phyloP scores from a whole-genome alignment of 92 coral and sea anemone species.

The Porites lobata region DNA sequence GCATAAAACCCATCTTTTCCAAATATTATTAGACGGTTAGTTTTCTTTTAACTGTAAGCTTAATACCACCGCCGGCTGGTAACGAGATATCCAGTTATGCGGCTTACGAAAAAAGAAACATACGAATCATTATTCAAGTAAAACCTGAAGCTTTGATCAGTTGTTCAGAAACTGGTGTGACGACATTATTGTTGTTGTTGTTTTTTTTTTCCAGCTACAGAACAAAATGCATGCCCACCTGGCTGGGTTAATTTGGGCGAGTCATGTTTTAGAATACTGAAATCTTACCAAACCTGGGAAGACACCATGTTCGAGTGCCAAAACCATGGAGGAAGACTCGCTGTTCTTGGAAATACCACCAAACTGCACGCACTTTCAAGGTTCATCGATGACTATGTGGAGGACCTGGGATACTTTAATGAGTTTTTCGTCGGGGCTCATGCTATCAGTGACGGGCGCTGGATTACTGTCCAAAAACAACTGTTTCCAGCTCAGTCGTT shows the following conservation, averaged over 20 bases:
- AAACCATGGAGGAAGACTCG: slow-evolving; percentile 13
- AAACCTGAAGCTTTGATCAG: too few species aligned
- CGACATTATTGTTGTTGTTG: too few species aligned
- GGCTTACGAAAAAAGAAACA: too few species aligned
- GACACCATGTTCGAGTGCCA: slow-evolving; percentile 5
- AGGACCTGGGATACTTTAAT: too few species aligned
- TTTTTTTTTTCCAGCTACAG: too few species aligned
- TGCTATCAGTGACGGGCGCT: slow-evolving; percentile 13
- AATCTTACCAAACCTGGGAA: not conserved
- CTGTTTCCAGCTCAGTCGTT: not conserved
- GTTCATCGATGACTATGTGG: slow-evolving; percentile 9
- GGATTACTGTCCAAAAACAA: slow-evolving; percentile 15
- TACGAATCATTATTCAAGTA: too few species aligned
- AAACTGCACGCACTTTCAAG: not conserved
- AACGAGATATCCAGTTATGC: too few species aligned
- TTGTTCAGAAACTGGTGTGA: too few species aligned
- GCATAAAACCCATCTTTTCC: too few species aligned
- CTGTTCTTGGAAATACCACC: not conserved
- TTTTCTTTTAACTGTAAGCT: too few species aligned
- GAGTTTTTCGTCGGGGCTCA: not conserved
- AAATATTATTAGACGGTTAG: too few species aligned
- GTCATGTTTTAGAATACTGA: slow-evolving; percentile 2
- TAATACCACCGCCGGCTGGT: too few species aligned
- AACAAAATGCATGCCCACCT: slow-evolving; percentile 24
- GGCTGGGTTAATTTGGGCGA: slow-evolving; percentile 18